phyloP scores from a whole-genome alignment of 2,797 vertebrate genomes.

The Poecilia gillii region DNA sequence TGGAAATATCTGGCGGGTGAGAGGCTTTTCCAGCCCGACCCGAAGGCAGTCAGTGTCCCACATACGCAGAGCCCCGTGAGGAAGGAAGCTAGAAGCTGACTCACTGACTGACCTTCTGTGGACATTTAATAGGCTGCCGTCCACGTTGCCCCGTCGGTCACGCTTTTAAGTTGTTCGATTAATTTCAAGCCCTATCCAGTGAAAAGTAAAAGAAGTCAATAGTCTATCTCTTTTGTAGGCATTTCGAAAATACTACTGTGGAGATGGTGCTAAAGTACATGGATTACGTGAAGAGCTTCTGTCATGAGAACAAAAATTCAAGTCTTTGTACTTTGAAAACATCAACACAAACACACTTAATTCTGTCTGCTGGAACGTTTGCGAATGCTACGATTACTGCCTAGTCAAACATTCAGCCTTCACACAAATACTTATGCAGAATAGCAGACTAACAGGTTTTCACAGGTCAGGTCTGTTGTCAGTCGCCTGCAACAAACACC shows the following conservation, averaged over 20 bases:
- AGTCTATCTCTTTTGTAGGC: not conserved
- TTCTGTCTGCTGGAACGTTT: not conserved
- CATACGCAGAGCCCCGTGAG: constrained; percentile 59
- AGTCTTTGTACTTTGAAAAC: not conserved
- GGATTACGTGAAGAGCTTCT: not conserved
- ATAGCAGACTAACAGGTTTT: not conserved
- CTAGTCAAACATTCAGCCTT: not conserved
- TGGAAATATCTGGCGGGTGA: constrained; percentile 64
- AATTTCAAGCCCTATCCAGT: constrained; percentile 9
- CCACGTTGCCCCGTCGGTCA: constrained; percentile 24
- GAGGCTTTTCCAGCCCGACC: constrained; percentile 67
- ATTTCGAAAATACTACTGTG: not conserved
- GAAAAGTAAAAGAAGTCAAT: constrained; percentile 3
- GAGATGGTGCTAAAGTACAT: not conserved
- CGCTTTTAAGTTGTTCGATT: constrained; percentile 18
- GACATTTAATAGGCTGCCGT: constrained; percentile 21
- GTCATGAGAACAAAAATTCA: not conserved
- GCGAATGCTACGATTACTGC: not conserved
- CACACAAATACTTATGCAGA: not conserved
- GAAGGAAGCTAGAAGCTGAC: constrained; percentile 64
- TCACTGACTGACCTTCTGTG: constrained; percentile 53
- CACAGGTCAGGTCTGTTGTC: not conserved
- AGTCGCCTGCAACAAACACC: not conserved
- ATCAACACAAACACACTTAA: not conserved
- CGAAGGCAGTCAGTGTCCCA: constrained; percentile 69